Conservation (phyloP, 2,113 vertebrate species). For the Shinisaurus crocodilurus region DNA sequence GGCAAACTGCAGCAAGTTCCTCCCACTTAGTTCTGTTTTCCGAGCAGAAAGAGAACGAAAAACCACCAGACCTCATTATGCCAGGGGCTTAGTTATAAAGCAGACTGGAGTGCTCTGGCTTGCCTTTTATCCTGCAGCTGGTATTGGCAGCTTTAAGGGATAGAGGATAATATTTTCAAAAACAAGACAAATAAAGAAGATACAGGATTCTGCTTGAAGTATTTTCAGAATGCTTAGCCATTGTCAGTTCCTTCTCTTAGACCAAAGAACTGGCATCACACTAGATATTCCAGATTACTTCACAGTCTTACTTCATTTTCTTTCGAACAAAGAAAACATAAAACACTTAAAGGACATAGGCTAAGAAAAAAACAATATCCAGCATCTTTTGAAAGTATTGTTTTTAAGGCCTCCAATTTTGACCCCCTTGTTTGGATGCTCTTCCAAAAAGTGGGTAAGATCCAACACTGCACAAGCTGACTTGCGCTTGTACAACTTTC, state of each 20-base stretch:
- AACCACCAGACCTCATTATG: background rate
- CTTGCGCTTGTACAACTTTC: background rate
- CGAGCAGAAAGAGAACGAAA: background rate
- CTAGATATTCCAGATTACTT: background rate
- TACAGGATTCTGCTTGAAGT: background rate
- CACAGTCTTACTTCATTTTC: background rate
- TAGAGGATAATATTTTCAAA: background rate
- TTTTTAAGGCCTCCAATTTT: background rate
- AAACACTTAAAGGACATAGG: background rate
- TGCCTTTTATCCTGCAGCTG: slow-evolving; percentile 16
- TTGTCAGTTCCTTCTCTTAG: background rate
- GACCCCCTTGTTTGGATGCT: background rate
- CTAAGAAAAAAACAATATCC: background rate
- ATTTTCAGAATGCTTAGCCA: background rate
- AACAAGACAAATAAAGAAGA: background rate
- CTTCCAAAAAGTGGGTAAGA: background rate
- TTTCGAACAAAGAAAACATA: background rate
- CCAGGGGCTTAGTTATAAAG: slow-evolving; percentile 2
- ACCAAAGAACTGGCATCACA: background rate
- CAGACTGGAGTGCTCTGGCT: background rate
- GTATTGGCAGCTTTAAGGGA: background rate
- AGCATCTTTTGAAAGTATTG: background rate
- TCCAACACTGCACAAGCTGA: background rate
- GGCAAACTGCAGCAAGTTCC: background rate
- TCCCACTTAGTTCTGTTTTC: background rate